Evolutionary conservation across 2,888 invertebrate genomes (phyloP).

Genomic region (Drosophila aldrichi): DNA sequence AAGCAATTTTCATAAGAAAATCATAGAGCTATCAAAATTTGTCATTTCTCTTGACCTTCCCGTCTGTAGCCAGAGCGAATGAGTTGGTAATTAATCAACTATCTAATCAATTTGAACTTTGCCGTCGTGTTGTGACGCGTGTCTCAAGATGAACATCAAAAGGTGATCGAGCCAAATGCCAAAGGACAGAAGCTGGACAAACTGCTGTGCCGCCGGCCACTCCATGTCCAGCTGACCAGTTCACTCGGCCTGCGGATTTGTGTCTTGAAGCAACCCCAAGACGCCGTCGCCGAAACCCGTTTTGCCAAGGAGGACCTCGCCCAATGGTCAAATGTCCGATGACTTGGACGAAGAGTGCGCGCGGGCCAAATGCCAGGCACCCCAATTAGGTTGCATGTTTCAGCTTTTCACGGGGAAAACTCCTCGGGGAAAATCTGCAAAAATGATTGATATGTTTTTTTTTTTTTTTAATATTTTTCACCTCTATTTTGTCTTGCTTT

Average conservation of each 20-base stretch:
- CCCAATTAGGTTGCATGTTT: conserved; percentile 66
- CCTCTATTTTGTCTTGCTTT: conserved; percentile 15
- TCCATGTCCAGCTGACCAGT: conserved; percentile 3
- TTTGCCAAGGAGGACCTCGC: conserved; percentile 38
- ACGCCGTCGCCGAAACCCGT: conserved; percentile 49
- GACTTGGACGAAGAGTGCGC: conserved; percentile 38
- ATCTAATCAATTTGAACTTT: conserved; percentile 66
- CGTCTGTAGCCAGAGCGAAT: neutral
- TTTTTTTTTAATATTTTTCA: neutral
- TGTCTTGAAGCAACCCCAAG: conserved; percentile 54
- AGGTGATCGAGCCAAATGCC: conserved; percentile 47
- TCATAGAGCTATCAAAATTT: neutral
- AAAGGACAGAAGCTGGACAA: conserved; percentile 30
- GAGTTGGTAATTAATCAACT: conserved; percentile 28
- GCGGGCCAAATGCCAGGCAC: conserved; percentile 69
- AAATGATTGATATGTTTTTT: conserved; percentile 67
- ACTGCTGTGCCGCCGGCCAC: conserved; percentile 1
- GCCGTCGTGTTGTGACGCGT: conserved; percentile 27
- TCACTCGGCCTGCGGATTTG: conserved; percentile 1
- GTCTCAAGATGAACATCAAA: conserved; percentile 54
- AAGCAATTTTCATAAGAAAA: neutral
- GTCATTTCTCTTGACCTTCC: conserved; percentile 5
- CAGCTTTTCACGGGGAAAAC: conserved; percentile 43
- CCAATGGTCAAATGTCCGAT: conserved; percentile 69
- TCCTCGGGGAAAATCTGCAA: conserved; percentile 43